Conservation (phyloP, 2,888 invertebrate genomes). For the Gastrophysa polygoni region DNA sequence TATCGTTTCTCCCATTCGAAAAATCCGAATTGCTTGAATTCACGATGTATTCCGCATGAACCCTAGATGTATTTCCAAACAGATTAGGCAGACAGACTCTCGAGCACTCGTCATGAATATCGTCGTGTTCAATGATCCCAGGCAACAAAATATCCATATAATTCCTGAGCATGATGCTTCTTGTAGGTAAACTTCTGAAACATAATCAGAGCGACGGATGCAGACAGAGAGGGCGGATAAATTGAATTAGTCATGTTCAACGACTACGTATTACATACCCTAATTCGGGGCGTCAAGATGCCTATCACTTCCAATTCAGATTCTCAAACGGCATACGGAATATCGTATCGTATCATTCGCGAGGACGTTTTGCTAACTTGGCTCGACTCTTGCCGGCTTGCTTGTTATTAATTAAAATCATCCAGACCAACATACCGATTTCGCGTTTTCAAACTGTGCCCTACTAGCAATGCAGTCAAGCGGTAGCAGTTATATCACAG, state of each 20-base stretch:
- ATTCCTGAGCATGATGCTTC: neutral
- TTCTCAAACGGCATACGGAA: neutral
- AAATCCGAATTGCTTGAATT: no score
- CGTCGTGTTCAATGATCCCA: neutral
- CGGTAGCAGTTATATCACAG: no score
- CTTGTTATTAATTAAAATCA: neutral
- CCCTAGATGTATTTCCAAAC: no score
- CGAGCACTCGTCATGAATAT: neutral
- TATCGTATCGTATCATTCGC: neutral
- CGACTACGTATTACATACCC: neutral
- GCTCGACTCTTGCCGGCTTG: neutral
- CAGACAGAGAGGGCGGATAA: neutral
- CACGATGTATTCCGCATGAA: no score
- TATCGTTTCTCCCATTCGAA: no score
- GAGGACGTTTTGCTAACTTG: neutral
- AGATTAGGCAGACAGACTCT: neutral
- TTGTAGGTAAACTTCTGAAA: neutral
- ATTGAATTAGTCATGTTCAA: neutral
- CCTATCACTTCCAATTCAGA: neutral
- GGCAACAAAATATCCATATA: neutral
- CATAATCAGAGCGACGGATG: neutral
- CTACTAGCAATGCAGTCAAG: no score
- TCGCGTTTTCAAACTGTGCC: no score
- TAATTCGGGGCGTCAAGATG: neutral
- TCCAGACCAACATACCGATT: no score